phyloP scores from a whole-genome alignment of 53 echinoderm and acorn worm genomes.

The Paracentrotus lividus region DNA sequence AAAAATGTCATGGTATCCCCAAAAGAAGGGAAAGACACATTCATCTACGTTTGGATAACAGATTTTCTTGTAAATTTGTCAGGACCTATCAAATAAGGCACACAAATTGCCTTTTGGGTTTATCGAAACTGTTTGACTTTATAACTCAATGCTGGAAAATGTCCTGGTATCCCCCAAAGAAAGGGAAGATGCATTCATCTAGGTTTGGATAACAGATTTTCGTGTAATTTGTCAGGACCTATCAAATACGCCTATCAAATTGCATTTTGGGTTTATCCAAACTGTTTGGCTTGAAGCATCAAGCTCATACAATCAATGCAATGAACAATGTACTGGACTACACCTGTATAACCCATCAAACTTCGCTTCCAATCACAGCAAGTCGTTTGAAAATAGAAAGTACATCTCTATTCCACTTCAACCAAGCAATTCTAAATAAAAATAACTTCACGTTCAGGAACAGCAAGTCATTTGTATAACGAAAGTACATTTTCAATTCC shows the following conservation, averaged over 20 bases:
- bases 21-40: not conserved
- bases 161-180: no score
- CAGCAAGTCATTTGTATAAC: not conserved
- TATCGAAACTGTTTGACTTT: not conserved
- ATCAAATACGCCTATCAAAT: no score
- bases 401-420: not conserved
- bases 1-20: no score
- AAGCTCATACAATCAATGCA: not conserved
- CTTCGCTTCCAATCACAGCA: constrained; percentile 7
- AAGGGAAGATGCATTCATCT: not conserved
- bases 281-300: no score
- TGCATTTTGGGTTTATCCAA: no score
- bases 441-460: constrained; percentile 16
- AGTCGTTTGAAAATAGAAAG: not conserved
- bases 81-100: not conserved
- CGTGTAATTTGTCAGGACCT: not conserved
- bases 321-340: not conserved
- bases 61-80: not conserved
- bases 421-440: no score
- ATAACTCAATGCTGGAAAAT: no score
- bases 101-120: not conserved
- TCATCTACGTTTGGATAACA: not conserved
- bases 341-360: constrained; percentile 8
- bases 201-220: not conserved
- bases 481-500: constrained; percentile 15